Conservation (phyloP, 2,797 vertebrate genomes). For the Lacerta bilineata region DNA sequence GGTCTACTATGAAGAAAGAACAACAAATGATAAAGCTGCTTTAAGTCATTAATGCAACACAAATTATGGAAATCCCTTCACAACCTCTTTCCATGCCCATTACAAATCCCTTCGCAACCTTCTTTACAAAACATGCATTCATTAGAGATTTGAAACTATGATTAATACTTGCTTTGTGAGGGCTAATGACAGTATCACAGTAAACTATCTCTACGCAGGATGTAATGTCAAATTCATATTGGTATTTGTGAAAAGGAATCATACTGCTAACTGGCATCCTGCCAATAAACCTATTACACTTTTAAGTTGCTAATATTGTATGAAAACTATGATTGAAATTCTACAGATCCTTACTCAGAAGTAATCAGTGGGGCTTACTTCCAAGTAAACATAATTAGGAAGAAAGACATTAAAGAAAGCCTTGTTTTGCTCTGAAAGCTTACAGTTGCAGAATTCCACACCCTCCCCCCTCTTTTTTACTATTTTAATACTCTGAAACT, state of each 20-base stretch:
- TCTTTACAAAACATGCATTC: slow-evolving; percentile 56
- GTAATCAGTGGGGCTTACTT: neutral
- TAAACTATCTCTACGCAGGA: slow-evolving; percentile 62
- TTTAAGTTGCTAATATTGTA: slow-evolving; percentile 61
- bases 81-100: slow-evolving; percentile 53
- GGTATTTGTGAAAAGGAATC: slow-evolving; percentile 69
- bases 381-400: slow-evolving; percentile 1
- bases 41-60: slow-evolving; percentile 75
- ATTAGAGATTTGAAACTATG: slow-evolving; percentile 58
- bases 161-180: slow-evolving; percentile 61
- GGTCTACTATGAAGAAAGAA: slow-evolving; percentile 80
- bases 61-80: slow-evolving; percentile 75
- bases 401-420: neutral
- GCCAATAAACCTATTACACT: slow-evolving; percentile 63
- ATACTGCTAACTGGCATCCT: slow-evolving; percentile 53
- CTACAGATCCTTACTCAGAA: slow-evolving; percentile 6
- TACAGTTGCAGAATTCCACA: neutral
- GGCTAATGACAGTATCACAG: slow-evolving; percentile 60
- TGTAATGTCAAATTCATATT: slow-evolving; percentile 54
- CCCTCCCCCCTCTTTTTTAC: neutral
- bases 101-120: slow-evolving; percentile 47
- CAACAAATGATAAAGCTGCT: slow-evolving; percentile 77
- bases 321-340: slow-evolving; percentile 28
- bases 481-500: slow-evolving; percentile 7
- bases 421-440: neutral